Percentiles rank a stretch among this genome's conserved stretches.
Evolutionary conservation across 1,140 invertebrate species (phyloP).

Genomic region (Drosophila sulfurigaster): DNA sequence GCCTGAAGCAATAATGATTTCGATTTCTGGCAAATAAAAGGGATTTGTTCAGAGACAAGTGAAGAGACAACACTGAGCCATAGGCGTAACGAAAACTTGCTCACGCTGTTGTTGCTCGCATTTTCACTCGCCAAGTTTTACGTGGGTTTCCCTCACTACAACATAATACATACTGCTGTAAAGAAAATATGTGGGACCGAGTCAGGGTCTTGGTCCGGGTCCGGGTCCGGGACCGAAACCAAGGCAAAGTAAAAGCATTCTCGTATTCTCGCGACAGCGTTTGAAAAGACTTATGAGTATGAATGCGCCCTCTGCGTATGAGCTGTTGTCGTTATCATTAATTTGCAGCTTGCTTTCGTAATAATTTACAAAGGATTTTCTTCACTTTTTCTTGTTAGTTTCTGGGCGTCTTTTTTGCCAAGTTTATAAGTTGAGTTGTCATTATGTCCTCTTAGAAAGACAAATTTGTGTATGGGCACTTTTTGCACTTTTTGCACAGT

Average conservation of each 20-base stretch:
- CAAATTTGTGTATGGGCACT: constrained; percentile 53
- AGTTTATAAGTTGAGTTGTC: constrained; percentile 64
- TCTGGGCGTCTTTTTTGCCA: constrained; percentile 28
- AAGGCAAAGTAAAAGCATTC: background rate
- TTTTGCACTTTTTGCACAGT: background rate
- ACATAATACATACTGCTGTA: too few species aligned
- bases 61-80: too few species aligned
- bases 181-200: too few species aligned
- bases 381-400: constrained; percentile 42
- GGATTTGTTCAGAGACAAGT: too few species aligned
- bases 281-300: constrained; percentile 12
- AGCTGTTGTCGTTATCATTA: constrained; percentile 71
- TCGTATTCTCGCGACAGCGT: background rate
- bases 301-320: constrained; percentile 25
- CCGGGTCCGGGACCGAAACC: too few species aligned
- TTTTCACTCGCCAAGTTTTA: too few species aligned
- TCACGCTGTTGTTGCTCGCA: too few species aligned
- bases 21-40: background rate
- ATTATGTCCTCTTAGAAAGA: constrained; percentile 59
- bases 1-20: background rate
- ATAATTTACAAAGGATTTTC: constrained; percentile 73
- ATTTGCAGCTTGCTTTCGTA: constrained; percentile 76
- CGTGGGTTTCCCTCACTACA: too few species aligned
- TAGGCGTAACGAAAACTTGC: too few species aligned
- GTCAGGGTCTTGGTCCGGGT: too few species aligned